A percentile compares a stretch with the other conserved stretches of the same genome.
Evolutionary conservation across 2,888 invertebrate genomes (phyloP).

Genomic region (Lomographa bimaculata): DNA sequence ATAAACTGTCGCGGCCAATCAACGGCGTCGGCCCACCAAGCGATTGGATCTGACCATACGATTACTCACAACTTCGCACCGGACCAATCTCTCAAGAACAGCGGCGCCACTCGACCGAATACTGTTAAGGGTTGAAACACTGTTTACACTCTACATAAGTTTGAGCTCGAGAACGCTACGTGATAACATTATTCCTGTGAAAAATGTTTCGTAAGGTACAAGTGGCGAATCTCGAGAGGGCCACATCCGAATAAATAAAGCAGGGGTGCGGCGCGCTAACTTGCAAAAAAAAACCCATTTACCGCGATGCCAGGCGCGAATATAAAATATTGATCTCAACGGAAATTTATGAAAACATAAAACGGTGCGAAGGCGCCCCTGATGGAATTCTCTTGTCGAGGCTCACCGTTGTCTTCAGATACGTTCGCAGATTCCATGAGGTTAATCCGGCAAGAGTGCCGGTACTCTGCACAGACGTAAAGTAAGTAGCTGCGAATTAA

Average conservation of each 20-base stretch:
- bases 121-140: slow-evolving; percentile 36
- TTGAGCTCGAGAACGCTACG: slow-evolving; percentile 48
- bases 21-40: slow-evolving; percentile 38
- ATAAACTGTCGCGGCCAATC: slow-evolving; percentile 58
- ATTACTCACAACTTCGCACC: slow-evolving; percentile 2
- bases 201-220: slow-evolving; percentile 71
- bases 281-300: slow-evolving; percentile 63
- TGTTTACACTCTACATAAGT: slow-evolving; percentile 38
- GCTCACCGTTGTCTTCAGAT: slow-evolving; percentile 44
- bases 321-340: slow-evolving; percentile 79
- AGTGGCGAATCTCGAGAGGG: slow-evolving; percentile 66
- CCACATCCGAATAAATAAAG: slow-evolving; percentile 64
- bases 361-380: slow-evolving; percentile 64
- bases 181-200: slow-evolving; percentile 73
- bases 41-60: slow-evolving; percentile 50
- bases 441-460: slow-evolving; percentile 43
- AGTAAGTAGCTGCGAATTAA: slow-evolving; percentile 36
- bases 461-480: slow-evolving; percentile 35
- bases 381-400: slow-evolving; percentile 66
- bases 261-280: slow-evolving; percentile 52
- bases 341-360: slow-evolving; percentile 81
- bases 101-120: slow-evolving; percentile 8
- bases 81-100: slow-evolving; percentile 3
- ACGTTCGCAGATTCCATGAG: slow-evolving; percentile 39
- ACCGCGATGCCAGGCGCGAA: slow-evolving; percentile 61